Evolutionary conservation across 2,113 vertebrate genomes (phyloP), one percentile per base, ranked within the genome.

Genomic region (Mustela nigripes): DNA sequence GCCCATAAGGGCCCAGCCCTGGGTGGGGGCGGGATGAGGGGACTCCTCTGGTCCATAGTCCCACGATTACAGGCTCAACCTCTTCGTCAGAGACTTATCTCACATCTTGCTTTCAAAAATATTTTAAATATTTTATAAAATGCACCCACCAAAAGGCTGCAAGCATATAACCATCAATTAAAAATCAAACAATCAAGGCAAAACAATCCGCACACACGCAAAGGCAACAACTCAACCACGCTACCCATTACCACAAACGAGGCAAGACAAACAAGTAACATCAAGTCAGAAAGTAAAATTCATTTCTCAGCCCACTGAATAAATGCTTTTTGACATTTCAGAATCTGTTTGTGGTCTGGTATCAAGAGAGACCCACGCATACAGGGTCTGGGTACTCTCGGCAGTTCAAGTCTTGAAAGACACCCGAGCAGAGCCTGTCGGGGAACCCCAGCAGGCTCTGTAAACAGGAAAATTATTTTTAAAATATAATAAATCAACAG

Each of bases 291-390:
- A 78, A 91, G 33, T 58, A 33, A 80, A 39, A 36, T 10, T 22
- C n/a, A 36, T 1, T 74, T 36, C 4, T 90, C 60, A 63, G 48
- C 5, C 33, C 4, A 1, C 19, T 65, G 60, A 31, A 39, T 4
- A 73, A 48, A 42, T 1, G 7, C 26, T 56, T 89, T 67, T 53
- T 78, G 48, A 60, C 6, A 4, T 5, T 21, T 28, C 58, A 39
- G 67, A 76, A 14, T 21, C 81, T 48, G 45, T 28, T 26, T n/a
- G 50, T 5, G 69, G 28, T 9, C 24, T 15, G 2, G 2, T 3
- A 7, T 7, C 0, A 1, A 67, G 15, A 48, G 7, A 15, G 9
- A 12, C 33, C 26, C 5, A 28, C 11, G 2, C 36, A 19, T 0
- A 7, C 7, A 12, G 1, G 1, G 22, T 11, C 36, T 11, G 7